These are phyloP conservation scores for Dendroctonus ponderosae DNA, from an alignment of 1,140 invertebrate genomes.

Conservation along the genomic window DNA sequence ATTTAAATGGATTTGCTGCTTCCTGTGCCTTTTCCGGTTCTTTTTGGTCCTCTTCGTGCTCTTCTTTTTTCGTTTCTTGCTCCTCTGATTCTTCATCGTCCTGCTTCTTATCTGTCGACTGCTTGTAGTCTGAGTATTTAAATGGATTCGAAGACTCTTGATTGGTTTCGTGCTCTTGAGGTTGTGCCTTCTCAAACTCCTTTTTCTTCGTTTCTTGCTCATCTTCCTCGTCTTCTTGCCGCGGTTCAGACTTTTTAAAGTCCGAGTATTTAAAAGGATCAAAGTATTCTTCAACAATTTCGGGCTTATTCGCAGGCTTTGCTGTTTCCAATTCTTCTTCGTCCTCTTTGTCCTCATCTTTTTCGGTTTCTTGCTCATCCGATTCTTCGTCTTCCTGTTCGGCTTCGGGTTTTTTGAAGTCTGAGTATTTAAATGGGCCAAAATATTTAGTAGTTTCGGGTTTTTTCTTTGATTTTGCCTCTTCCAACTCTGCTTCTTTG, in stretches of 20 bases:
- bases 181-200: not conserved
- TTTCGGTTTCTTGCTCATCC: slow-evolving; percentile 9
- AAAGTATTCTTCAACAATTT: too few relatives aligned
- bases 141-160: too few relatives aligned
- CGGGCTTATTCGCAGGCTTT: too few relatives aligned
- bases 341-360: not conserved
- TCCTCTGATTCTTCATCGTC: slow-evolving; percentile 17
- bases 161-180: not conserved
- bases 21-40: slow-evolving; percentile 8
- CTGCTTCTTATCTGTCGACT: slow-evolving; percentile 2
- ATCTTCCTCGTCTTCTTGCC: slow-evolving; percentile 1
- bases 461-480: not conserved
- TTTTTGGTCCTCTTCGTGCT: slow-evolving; percentile 13
- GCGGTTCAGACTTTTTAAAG: not conserved
- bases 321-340: slow-evolving; percentile 1
- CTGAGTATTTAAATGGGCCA: not conserved
- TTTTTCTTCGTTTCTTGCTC: not conserved
- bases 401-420: not conserved
- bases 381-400: slow-evolving; percentile 6
- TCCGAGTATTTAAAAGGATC: too few relatives aligned
- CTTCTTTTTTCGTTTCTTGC: not conserved
- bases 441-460: not conserved
- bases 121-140: not conserved
- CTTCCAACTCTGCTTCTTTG: not conserved
- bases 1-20: slow-evolving; percentile 6